phyloP scores from a whole-genome alignment of 2,113 vertebrate species.

The Okapia johnstoni region DNA sequence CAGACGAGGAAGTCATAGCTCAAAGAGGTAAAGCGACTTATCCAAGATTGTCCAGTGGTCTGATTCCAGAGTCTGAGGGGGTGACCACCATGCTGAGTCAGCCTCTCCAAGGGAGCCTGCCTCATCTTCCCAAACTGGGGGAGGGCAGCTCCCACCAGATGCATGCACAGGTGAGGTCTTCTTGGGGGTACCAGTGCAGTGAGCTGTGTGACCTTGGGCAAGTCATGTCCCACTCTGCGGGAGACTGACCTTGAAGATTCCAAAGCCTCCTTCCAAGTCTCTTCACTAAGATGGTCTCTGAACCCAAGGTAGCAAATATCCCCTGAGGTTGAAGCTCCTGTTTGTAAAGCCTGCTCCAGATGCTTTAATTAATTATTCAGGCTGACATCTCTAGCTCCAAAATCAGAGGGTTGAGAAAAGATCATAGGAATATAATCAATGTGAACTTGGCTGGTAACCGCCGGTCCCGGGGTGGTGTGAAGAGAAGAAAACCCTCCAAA shows the following conservation, averaged over 20 bases:
- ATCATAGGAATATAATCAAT: conserved; percentile 68
- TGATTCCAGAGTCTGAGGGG: background rate
- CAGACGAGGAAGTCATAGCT: background rate
- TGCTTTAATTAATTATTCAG: conserved; percentile 74
- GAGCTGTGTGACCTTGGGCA: background rate
- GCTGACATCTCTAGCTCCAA: conserved; percentile 59
- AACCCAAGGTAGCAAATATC: conserved; percentile 1
- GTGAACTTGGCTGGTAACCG: conserved; percentile 52
- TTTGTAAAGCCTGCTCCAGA: conserved; percentile 57
- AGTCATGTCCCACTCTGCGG: background rate
- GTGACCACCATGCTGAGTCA: background rate
- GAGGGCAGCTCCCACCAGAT: background rate
- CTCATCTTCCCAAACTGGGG: background rate
- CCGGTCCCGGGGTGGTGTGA: conserved; percentile 28
- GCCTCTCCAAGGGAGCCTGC: background rate
- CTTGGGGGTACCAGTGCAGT: background rate
- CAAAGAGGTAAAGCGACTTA: background rate
- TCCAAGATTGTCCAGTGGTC: background rate
- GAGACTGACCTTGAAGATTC: background rate
- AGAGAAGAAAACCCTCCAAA: conserved; percentile 51
- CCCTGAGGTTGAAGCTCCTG: conserved; percentile 48
- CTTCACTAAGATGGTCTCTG: background rate
- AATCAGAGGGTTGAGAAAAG: conserved; percentile 63
- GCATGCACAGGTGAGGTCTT: background rate
- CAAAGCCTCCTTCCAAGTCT: background rate